phyloP scores from a whole-genome alignment of 1,140 invertebrate species.

The Macrocentrus cingulum region DNA sequence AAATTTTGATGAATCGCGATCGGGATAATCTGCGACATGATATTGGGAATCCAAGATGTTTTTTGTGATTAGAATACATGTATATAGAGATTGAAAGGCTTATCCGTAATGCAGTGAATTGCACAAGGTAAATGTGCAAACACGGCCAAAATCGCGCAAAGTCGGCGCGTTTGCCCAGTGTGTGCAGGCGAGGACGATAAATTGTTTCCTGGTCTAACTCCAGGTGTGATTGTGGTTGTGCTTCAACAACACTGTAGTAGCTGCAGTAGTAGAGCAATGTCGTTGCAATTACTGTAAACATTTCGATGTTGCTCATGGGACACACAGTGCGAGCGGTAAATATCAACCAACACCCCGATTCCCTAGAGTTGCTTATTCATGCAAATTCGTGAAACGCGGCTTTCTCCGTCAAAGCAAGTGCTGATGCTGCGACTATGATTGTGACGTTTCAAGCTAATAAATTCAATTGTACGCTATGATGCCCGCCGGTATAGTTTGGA shows the following conservation, averaged over 20 bases:
- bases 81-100: too few relatives aligned
- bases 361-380: conserved; percentile 42
- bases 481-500: too few relatives aligned
- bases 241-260: neutral
- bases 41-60: too few relatives aligned
- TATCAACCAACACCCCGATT: neutral
- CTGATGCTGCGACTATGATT: neutral
- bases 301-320: neutral
- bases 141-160: conserved; percentile 21
- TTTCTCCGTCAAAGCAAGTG: conserved; percentile 27
- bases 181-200: conserved; percentile 20
- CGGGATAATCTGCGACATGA: too few relatives aligned
- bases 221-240: too few relatives aligned
- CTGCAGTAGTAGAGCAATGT: neutral
- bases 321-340: neutral
- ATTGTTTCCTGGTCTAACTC: conserved; percentile 14
- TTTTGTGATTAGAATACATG: too few relatives aligned
- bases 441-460: conserved; percentile 7
- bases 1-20: too few relatives aligned
- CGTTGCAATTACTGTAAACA: conserved; percentile 18
- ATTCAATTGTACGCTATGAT: conserved; percentile 8
- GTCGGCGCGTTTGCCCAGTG: conserved; percentile 13
- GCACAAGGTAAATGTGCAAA: conserved; percentile 20
- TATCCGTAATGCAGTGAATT: too few relatives aligned
- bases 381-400: conserved; percentile 37